Base-by-base conservation (phyloP, 2,797 vertebrate species). In the Platalea minor region DNA sequence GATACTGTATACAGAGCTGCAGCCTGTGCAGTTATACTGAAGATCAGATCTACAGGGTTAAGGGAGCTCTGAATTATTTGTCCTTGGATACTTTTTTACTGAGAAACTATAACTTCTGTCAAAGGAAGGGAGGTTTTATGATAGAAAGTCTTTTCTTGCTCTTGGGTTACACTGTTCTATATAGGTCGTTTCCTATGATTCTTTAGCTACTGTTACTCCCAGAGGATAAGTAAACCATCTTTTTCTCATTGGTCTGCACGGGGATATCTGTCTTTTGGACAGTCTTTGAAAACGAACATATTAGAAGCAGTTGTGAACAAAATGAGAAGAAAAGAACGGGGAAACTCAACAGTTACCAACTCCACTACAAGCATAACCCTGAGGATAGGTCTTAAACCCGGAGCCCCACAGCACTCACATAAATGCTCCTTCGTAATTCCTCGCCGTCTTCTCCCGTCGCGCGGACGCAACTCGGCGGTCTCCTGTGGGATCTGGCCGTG, bases 361-460 rank as follows among this genome's bases (percentile, higher is more conserved):
- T 63, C 19, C 43, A 10, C 20, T 59, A 6, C 6, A 35, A 39
- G 54, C 28, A 2, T 67, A 53, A n/a, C 16, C 16, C 5, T 13
- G 48, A 53, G 37, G 59, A 10, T 1, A 31, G n/a, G 20, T n/a
- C 37, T 56, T n/a, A 19, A 35, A 35, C 12, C 25, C 24, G 21
- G 61, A 86, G 76, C 45, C 16, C 25, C 39, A 10, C 24, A 43
- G 2, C 17, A 6, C n/a, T 16, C 10, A 1, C 17, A 2, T 10
- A 13, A 29, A 13, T 12, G 10, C 11, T 7, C 26, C 31, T 53
- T 13, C 35, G 43, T 23, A 3, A 13, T 24, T 59, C 45, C 9
- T 11, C 33, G 7, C 28, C 2, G 1, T 5, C 16, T 10, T 5
- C 33, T n/a, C 7, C 0, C 10, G 7, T 14, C 57, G n/a, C 9